These are phyloP conservation scores for Carassius carassius DNA, from an alignment of 2,113 vertebrate genomes.

Conservation along the genomic window DNA sequence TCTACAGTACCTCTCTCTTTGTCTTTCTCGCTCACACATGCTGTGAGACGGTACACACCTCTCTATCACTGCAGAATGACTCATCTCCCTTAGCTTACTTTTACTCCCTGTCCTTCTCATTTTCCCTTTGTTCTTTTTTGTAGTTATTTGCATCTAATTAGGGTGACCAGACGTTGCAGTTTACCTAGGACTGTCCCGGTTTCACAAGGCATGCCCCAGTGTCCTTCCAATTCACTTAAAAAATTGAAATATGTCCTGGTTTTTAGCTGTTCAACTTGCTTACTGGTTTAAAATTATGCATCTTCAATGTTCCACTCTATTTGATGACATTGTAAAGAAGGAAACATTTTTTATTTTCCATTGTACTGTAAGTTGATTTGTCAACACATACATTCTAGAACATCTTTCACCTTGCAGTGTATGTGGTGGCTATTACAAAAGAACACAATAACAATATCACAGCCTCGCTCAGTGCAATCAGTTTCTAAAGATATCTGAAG, in stretches of 20 bases:
- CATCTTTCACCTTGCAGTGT: background rate
- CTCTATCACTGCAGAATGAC: constrained; percentile 41
- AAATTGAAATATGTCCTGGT: background rate
- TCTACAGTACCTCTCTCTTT: constrained; percentile 26
- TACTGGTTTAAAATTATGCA: background rate
- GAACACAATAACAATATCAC: background rate
- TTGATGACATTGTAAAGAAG: background rate
- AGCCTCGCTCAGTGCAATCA: background rate
- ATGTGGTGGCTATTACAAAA: background rate
- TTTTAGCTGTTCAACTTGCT: background rate
- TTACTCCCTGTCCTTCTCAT: constrained; percentile 9
- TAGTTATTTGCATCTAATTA: constrained; percentile 21
- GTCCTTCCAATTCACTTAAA: background rate
- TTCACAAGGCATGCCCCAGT: background rate
- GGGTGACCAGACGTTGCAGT: background rate
- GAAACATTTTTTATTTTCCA: background rate
- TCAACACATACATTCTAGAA: background rate
- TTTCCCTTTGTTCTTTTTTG: constrained; percentile 10
- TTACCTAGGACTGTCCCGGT: background rate
- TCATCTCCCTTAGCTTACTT: constrained; percentile 24
- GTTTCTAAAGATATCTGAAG: background rate
- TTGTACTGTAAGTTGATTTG: background rate
- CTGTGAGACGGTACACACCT: constrained; percentile 17
- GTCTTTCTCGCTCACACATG: background rate
- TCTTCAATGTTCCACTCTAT: background rate